A percentile compares a stretch with the other conserved stretches of the same genome.
Evolutionary conservation across 2,888 invertebrate species (phyloP).

Genomic region (Vesta saturnalis): DNA sequence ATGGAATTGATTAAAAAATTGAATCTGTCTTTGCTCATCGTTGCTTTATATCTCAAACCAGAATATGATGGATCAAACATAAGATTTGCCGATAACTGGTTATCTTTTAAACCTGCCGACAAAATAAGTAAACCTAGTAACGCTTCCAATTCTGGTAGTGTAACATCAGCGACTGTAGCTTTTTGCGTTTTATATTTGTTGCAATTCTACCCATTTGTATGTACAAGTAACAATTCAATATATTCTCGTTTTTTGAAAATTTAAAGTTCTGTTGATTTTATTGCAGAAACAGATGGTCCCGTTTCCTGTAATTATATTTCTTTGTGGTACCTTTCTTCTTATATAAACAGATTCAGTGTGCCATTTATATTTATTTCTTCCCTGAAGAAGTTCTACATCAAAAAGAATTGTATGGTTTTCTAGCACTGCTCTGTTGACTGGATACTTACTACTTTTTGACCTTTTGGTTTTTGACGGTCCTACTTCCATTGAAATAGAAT

Average conservation of each 20-base stretch:
- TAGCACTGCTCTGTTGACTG: neutral
- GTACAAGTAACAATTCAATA: conserved; percentile 7
- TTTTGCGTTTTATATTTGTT: neutral
- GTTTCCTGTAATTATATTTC: conserved; percentile 3
- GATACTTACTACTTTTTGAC: neutral
- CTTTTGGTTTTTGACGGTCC: neutral
- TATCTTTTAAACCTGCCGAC: neutral
- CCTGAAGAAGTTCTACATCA: neutral
- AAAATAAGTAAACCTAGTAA: neutral
- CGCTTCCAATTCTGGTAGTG: neutral
- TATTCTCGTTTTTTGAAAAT: neutral
- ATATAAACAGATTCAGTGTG: neutral
- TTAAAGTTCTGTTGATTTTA: neutral
- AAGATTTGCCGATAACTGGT: neutral
- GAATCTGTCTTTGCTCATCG: neutral
- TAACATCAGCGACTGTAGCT: conserved; percentile 4
- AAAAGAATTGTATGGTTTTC: neutral
- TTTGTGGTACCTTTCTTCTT: neutral
- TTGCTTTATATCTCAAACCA: conserved; percentile 1
- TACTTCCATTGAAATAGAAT: neutral
- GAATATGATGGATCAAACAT: conserved; percentile 3
- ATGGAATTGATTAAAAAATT: conserved; percentile 7
- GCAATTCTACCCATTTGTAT: neutral
- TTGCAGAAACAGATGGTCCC: neutral
- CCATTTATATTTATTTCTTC: conserved; percentile 1